Evolutionary conservation across 2,113 vertebrate genomes (phyloP).

Genomic region (Anhinga rufa): DNA sequence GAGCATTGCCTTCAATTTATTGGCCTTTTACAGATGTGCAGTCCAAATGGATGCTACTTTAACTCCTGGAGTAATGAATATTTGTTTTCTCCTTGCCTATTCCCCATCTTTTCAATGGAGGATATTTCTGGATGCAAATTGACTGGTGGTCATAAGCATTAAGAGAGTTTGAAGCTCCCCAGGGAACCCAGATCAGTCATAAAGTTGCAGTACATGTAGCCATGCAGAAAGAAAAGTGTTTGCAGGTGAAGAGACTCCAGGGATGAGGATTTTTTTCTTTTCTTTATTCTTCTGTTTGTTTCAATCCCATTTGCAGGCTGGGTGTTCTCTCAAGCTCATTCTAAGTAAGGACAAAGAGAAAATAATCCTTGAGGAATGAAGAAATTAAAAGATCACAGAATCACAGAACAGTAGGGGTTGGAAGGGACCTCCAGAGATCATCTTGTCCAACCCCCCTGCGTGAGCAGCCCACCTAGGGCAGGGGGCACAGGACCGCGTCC

Average conservation of each 20-base stretch:
- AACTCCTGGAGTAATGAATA: slow-evolving; percentile 45
- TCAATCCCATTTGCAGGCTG: background rate
- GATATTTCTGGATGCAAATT: slow-evolving; percentile 55
- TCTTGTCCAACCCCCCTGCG: too few relatives aligned
- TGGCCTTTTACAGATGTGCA: slow-evolving; percentile 54
- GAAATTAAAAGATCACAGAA: background rate
- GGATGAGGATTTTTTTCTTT: background rate
- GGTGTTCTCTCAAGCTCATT: background rate
- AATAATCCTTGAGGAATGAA: background rate
- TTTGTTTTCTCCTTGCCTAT: slow-evolving; percentile 48
- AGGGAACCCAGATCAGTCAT: background rate
- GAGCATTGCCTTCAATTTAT: slow-evolving; percentile 25
- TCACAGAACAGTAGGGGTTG: too few relatives aligned
- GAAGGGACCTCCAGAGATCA: too few relatives aligned
- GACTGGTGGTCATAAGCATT: slow-evolving; percentile 45
- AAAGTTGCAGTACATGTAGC: slow-evolving; percentile 21
- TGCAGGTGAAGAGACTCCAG: background rate
- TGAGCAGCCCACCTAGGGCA: too few relatives aligned
- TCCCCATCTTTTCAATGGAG: slow-evolving; percentile 29
- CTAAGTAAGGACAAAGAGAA: background rate
- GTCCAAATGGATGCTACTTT: slow-evolving; percentile 27
- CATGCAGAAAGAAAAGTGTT: slow-evolving; percentile 25
- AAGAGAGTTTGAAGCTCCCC: slow-evolving; percentile 46
- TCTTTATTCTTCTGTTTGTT: background rate
- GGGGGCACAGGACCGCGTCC: too few relatives aligned